Base-by-base conservation (phyloP, 2,113 vertebrate species). In the Promerops cafer region DNA sequence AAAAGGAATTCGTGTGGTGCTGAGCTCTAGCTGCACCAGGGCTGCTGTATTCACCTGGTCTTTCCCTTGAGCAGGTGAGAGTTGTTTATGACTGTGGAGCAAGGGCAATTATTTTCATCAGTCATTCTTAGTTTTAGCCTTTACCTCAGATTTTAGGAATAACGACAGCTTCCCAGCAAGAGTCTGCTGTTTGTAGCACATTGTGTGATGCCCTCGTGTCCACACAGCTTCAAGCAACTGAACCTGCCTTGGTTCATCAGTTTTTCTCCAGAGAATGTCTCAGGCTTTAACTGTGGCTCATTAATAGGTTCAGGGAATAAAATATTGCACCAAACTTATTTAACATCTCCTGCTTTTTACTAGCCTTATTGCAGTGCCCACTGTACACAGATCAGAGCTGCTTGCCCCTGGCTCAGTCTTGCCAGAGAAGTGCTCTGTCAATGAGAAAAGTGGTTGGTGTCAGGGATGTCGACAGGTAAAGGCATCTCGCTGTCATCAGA, bases 381-480 rank as follows among this genome's bases (percentile, higher is more conserved):
- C 19, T 49, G 40, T 40, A 42, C n/a, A 8, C 33, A 85, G 44
- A 72, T 61, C 40, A 57, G 78, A 82, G 54, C 53, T 79, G 61
- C 59, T 77, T 71, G 71, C n/a, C 56, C 68, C 69, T 70, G 28
- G 35, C 54, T 76, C 35, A 93, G 18, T 23, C 35, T 82, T 83
- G 31, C 20, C 53, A 11, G 81, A 72, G 54, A 91, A 91, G 87
- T 70, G 30, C 17, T 89, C 28, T 0, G 84, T 95, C 94, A 93
- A 13, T 52, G 54, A 92, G 70, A 93, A 76, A 91, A 96, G 65
- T 89, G 52, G 64, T 60, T 76, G 64, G 14, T 59, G 44, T 93
- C 74, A 44, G 13, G 40, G 50, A 87, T 90, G 64, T 79, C 23
- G 69, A 52, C 88, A 93, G 54, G 57, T 86, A 50, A 56, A 91